These are phyloP conservation scores for Xiphophorus maculatus DNA, from an alignment of 2,113 vertebrate genomes.

Conservation along the genomic window DNA sequence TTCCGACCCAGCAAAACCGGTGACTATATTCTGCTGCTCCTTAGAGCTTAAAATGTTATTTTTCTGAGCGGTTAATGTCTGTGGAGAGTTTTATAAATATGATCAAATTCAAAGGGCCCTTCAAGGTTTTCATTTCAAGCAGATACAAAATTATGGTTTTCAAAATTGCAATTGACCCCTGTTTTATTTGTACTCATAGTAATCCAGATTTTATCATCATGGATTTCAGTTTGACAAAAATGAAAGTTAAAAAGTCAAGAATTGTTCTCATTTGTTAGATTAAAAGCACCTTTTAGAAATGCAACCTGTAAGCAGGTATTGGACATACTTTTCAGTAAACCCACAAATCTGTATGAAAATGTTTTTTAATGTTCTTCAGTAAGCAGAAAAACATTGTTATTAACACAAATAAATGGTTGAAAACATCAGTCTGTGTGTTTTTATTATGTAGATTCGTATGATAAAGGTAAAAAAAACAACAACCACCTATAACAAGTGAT, in stretches of 20 bases:
- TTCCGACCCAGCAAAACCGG: background rate
- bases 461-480: too few relatives aligned
- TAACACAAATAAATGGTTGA: background rate
- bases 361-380: background rate
- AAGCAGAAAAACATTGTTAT: too few relatives aligned
- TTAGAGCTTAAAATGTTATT: background rate
- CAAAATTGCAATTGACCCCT: background rate
- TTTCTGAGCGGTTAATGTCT: background rate
- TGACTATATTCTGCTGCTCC: background rate
- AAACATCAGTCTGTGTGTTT: background rate
- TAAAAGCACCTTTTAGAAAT: background rate
- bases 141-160: background rate
- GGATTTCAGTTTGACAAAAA: slow-evolving; percentile 26
- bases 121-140: slow-evolving; percentile 9
- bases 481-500: background rate
- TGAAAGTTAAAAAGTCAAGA: slow-evolving; percentile 14
- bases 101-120: slow-evolving; percentile 9
- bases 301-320: background rate
- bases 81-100: background rate
- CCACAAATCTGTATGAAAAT: background rate
- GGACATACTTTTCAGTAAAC: background rate
- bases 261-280: background rate
- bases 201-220: slow-evolving; percentile 1
- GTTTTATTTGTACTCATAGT: slow-evolving; percentile 6
- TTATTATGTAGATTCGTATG: too few relatives aligned